A percentile compares a stretch with the other conserved stretches of the same genome.
These are phyloP conservation scores for Cyanoderma ruficeps DNA, from an alignment of 2,113 vertebrate species.

Conservation along the genomic window DNA sequence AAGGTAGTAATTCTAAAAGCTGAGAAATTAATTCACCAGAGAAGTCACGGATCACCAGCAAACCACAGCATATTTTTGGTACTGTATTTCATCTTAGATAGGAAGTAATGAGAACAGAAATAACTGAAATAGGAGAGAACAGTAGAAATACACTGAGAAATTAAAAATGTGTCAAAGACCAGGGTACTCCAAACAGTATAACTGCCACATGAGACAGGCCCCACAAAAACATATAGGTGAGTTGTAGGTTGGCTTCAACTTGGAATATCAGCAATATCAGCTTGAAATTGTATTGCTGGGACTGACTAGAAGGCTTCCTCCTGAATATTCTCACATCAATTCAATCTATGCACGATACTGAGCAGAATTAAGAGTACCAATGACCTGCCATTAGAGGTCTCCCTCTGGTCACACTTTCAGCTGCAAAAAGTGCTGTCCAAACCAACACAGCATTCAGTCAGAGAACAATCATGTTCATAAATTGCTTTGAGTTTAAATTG, in stretches of 20 bases:
- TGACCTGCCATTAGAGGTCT: slow-evolving; percentile 23
- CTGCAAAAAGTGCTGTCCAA: background rate
- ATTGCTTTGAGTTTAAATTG: background rate
- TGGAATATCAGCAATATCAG: background rate
- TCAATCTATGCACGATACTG: background rate
- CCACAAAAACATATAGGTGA: background rate
- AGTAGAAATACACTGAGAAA: background rate
- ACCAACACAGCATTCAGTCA: background rate
- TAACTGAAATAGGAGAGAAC: background rate
- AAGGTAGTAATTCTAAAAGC: background rate
- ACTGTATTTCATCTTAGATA: background rate
- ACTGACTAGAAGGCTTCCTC: background rate
- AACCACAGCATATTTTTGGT: background rate
- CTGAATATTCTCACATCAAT: background rate
- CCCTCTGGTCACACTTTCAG: background rate
- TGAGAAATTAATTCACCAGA: background rate
- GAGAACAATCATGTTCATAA: background rate
- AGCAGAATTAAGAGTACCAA: background rate
- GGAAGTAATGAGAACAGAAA: background rate
- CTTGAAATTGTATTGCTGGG: background rate
- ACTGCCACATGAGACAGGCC: accelerated
- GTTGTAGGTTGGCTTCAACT: background rate
- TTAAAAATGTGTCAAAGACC: background rate
- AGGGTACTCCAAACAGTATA: background rate
- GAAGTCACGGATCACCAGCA: background rate